Evolutionary conservation across 2,888 invertebrate species (phyloP), one percentile per base, ranked within the genome.

Genomic region (Drosophila mercatorum): DNA sequence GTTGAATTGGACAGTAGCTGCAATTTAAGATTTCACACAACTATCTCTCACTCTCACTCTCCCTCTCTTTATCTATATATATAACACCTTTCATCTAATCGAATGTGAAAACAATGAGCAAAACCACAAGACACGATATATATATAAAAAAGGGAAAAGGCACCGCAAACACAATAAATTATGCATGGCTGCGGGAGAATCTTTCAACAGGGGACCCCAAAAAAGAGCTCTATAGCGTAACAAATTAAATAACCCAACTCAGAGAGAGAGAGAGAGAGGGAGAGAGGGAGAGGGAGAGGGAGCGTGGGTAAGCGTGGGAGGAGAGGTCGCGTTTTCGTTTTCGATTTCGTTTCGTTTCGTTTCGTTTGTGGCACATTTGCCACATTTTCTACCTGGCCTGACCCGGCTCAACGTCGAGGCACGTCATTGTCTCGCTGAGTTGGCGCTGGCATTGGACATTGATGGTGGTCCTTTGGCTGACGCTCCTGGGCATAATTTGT

Each of bases 401-500:
- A 78, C 78, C 78, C 80, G 62, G 76, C 80, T 78, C 78, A 78
- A 78, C 71, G 77, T 79, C 77, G 77, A 70, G 69, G 67, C 84
- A 74, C 82, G 82, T 87, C 82, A 87, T 84, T 87, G 82, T 81
- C 64, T 73, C 14, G 51, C 51, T 49, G 69, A 61, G 53, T 47
- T 52, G 62, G 51, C 60, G 46, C 36, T 53, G 61, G 47, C 58
- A 51, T 59, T 66, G 88, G 76, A 86, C 83, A 83, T 78, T 84
- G 84, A 81, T 78, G 89, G 85, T 89, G 85, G 89, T 85, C 89
- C 62, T 63, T 58, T 59, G 40, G 75, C 66, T 65, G 75, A 49
- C 55, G 71, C 89, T 78, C 69, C 87, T 84, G 85, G 88, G 85
- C 87, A 82, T 87, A 89, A 89, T 86, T 89, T 86, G 89, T 86